Evolutionary conservation across 2,888 invertebrate genomes (phyloP), one percentile per base, ranked within the genome.

Genomic region (Helobdella robusta): DNA sequence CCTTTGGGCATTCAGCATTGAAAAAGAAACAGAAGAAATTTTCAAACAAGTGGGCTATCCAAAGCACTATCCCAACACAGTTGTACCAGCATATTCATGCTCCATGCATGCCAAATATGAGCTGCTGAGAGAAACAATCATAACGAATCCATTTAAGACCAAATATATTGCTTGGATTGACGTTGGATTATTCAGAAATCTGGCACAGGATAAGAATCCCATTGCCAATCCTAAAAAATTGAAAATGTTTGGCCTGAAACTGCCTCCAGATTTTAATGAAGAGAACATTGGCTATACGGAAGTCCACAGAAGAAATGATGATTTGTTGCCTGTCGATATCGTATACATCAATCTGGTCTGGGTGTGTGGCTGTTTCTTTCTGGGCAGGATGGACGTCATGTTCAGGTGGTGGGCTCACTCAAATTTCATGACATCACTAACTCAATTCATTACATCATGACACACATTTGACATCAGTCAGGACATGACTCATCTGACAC

Each of bases 31-130:
- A 15, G 65, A 70, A 23, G 61, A 67, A 23, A 70, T 76, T 6
- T 75, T 71, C 65, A 54, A 59, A 1, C 72, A 73, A 58, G 70
- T 71, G 6, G 70, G 69, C 20, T 76, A 76, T 62, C 75, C 76
- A 5, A 35, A 67, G 25, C 69, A 68, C 64, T 66, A 69, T n/a
- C 76, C 75, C 23, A 75, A 76, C 61, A 76, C 75, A 1, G 72
- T 75, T 5, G 68, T 72, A 18, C 71, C 74, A 5, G 72, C 71
- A 15, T 76, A 76, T 67, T 73, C 75, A 2, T 74, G 74, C 65
- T 72, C 72, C 36, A 76, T 76, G 76, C 75, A 76, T 68, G 74
- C 74, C 18, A 76, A 76, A 66, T 75, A 74, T 69, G 76, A 76
- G 62, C 64, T 75, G 11, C 67, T 76, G 56, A 67, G 71, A 30